Percentiles rank a stretch among this genome's conserved stretches.
These are phyloP conservation scores for Aelia acuminata DNA, from an alignment of 2,888 invertebrate genomes.

Conservation along the genomic window DNA sequence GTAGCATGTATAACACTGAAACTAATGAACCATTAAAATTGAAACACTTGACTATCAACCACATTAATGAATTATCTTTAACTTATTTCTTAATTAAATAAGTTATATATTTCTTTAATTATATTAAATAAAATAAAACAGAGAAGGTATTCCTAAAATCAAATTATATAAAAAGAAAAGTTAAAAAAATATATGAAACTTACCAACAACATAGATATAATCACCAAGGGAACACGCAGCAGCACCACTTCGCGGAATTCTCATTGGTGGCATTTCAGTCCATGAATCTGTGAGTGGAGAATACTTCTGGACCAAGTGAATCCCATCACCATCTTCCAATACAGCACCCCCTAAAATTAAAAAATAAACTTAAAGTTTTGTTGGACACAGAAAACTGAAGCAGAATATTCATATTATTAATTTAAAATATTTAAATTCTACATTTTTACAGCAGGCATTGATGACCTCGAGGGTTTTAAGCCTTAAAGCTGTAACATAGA, in stretches of 20 bases:
- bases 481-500: no score
- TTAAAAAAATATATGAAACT: constrained; percentile 59
- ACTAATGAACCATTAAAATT: no score
- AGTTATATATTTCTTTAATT: no score
- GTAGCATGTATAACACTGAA: no score
- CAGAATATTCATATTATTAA: no score
- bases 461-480: no score
- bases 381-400: not conserved
- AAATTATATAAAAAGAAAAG: not conserved
- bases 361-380: not conserved
- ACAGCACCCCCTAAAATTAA: constrained; percentile 69
- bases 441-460: no score
- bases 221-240: constrained; percentile 71
- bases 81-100: no score
- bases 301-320: constrained; percentile 70
- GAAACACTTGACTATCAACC: no score
- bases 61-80: no score
- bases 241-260: constrained; percentile 72
- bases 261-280: constrained; percentile 71
- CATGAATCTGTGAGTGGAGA: constrained; percentile 70
- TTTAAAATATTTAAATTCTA: no score
- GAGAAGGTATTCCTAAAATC: not conserved
- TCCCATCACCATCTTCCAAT: constrained; percentile 72
- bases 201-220: constrained; percentile 71
- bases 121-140: not conserved